A percentile compares a stretch with the other conserved stretches of the same genome.
Conservation (phyloP, 2,113 vertebrate species). For the Psettodes erumei region DNA sequence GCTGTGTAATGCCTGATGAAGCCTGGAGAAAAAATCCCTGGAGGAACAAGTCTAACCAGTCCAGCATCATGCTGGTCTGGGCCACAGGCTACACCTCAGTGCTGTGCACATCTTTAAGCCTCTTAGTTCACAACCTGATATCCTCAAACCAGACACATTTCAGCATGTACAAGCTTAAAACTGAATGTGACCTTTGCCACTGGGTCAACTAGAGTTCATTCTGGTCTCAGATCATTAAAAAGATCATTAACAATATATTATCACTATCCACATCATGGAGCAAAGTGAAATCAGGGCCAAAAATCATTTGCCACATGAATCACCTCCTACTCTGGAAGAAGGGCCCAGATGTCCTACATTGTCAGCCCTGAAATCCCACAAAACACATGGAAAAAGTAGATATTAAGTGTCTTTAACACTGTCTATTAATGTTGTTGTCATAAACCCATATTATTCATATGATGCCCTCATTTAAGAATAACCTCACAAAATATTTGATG, state of each 20-base stretch:
- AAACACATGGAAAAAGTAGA: not conserved
- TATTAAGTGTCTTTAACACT: not conserved
- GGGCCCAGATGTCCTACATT: not conserved
- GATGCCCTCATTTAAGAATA: not conserved
- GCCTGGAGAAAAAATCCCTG: slow-evolving; percentile 10
- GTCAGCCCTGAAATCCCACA: not conserved
- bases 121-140: not conserved
- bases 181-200: not conserved
- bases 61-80: not conserved
- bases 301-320: not conserved
- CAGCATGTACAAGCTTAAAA: not conserved
- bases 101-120: slow-evolving; percentile 4
- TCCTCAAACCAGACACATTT: not conserved
- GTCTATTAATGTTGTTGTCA: not conserved
- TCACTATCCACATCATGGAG: not conserved
- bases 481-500: not conserved
- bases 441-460: not conserved
- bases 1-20: not conserved
- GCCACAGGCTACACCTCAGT: slow-evolving; percentile 18
- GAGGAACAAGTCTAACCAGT: slow-evolving; percentile 51
- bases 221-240: not conserved
- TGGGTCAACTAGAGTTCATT: not conserved
- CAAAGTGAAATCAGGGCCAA: not conserved
- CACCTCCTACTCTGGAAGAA: not conserved
- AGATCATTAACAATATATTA: not conserved